Evolutionary conservation across 30 jellyfish, hydroid and myxozoan species (phyloP).

Genomic region (Nemopilema nomurai): DNA sequence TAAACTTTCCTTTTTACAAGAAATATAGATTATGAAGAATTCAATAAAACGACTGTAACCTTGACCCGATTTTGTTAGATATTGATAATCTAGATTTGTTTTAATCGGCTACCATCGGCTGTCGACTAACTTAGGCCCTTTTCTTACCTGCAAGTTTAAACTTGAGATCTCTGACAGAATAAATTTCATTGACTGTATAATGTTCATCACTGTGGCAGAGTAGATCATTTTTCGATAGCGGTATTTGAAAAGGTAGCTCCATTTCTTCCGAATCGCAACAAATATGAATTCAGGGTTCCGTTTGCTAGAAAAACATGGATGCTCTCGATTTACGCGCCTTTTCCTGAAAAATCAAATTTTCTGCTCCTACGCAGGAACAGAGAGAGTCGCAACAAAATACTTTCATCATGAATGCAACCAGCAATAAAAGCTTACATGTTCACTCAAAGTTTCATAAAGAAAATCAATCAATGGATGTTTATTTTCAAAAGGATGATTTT

Average conservation of each 20-base stretch:
- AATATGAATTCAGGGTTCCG: background rate
- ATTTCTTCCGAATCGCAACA: background rate
- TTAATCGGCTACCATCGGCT: too few species aligned
- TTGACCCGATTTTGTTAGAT: too few species aligned
- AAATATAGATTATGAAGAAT: background rate
- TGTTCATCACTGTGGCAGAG: conserved; percentile 41
- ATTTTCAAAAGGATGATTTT: too few species aligned
- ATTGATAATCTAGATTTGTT: too few species aligned
- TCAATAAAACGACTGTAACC: too few species aligned
- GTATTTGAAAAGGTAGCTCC: conserved; percentile 59
- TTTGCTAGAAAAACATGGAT: background rate
- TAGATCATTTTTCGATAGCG: conserved; percentile 59
- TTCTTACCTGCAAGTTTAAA: conserved; percentile 41
- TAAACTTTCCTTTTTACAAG: background rate
- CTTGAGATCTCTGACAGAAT: conserved; percentile 19
- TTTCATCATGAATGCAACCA: too few species aligned
- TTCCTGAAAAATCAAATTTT: background rate
- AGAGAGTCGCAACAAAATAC: too few species aligned
- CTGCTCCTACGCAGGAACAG: conserved; percentile 15
- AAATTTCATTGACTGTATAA: conserved; percentile 41
- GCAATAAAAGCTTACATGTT: too few species aligned
- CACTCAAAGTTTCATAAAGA: too few species aligned
- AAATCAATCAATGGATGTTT: too few species aligned
- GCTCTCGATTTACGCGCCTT: conserved; percentile 46
- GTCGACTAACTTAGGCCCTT: background rate